phyloP scores from a whole-genome alignment of 2,797 vertebrate genomes.

The Fistularia commersonii region DNA sequence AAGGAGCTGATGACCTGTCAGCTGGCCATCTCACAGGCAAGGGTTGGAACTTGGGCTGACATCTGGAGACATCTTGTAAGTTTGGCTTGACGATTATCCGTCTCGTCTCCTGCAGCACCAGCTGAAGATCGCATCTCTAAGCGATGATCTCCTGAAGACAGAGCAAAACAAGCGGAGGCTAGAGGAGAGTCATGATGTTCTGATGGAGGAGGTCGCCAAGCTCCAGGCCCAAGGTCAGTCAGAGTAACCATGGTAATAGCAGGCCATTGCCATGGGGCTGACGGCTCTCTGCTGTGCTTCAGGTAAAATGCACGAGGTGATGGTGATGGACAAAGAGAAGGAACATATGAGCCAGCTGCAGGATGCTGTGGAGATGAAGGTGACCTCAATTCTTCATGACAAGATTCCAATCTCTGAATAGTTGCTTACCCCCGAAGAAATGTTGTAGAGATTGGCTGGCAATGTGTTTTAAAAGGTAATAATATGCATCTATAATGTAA shows the following conservation, averaged over 20 bases:
- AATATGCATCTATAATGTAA: no score
- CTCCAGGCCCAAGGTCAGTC: constrained; percentile 84
- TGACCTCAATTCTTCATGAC: constrained; percentile 35
- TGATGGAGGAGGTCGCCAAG: constrained; percentile 89
- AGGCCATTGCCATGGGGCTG: background rate
- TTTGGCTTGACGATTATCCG: background rate
- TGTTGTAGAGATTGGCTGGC: no score
- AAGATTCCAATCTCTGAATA: background rate
- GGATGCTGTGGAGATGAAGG: constrained; percentile 95
- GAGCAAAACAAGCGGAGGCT: constrained; percentile 90
- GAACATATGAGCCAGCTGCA: constrained; percentile 90
- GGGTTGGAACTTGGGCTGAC: constrained; percentile 82
- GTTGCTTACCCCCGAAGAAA: no score
- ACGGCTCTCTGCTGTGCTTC: constrained; percentile 14
- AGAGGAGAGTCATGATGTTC: constrained; percentile 88
- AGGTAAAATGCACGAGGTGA: constrained; percentile 90
- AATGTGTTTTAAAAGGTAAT: no score
- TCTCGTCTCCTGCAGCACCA: constrained; percentile 75
- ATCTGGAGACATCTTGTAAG: no score
- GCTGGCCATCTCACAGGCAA: constrained; percentile 89
- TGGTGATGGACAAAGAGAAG: constrained; percentile 93
- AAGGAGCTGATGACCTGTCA: constrained; percentile 86
- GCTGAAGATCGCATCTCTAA: constrained; percentile 87
- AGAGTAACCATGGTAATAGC: background rate
- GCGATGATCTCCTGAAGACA: constrained; percentile 88